Base-by-base conservation (phyloP, 2,113 vertebrate genomes). In the Galemys pyrenaicus region DNA sequence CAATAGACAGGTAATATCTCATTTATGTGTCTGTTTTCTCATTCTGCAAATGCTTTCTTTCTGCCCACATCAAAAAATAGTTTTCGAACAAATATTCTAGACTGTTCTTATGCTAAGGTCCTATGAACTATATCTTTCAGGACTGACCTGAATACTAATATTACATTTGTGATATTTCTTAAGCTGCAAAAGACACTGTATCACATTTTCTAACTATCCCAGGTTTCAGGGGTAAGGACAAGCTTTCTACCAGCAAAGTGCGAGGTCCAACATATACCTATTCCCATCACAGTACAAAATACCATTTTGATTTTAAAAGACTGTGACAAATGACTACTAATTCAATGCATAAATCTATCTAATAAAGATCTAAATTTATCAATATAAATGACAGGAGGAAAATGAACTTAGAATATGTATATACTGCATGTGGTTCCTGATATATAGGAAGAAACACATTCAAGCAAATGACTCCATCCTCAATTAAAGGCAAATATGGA, bases 61-160 rank as follows among this genome's bases (percentile, higher is more conserved):
- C n/a, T 67, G 30, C 62, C 68, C n/a, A 73, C 39, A 74, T 22
- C 0, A 30, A 67, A 93, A 92, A 92, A 82, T 19, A 81, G 44
- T 64, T 39, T 37, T 46, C 39, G n/a, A 97, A 97, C 94, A 96
- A 80, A 86, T 41, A 74, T 62, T 87, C 19, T n/a, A 3, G 9
- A 22, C 58, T 75, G 95, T 94, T 91, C 73, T 92, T 80, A 70
- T 0, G 41, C 35, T 24, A 67, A 4, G 85, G 39, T 85, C 39
- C 91, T n/a, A 32, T 84, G 82, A 95, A 92, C 2, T 41, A 84
- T 15, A 67, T 86, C 15, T 96, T 96, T 68, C 1, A 70, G 97
- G 88, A 92, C 56, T 71, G 74, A 90, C 62, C 68, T 73, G 60
- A 49, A 77, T 26, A 28, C 17, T 51, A 62, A 58, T 49, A 81